Evolutionary conservation across 2,797 vertebrate species (phyloP).

Genomic region (Catharus ustulatus): DNA sequence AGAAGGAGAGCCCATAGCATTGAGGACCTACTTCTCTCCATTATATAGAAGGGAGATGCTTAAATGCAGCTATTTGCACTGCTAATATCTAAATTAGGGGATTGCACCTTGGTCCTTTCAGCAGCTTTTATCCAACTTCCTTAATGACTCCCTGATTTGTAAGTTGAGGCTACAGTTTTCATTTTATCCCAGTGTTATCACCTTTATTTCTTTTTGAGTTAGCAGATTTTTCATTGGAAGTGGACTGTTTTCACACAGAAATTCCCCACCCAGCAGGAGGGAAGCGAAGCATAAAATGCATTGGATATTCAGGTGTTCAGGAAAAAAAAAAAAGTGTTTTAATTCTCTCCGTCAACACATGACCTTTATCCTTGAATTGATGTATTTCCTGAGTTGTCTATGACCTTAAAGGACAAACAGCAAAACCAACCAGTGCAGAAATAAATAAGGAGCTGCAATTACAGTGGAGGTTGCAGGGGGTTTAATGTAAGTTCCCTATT

Average conservation of each 20-base stretch:
- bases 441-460: neutral
- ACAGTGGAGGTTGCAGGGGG: neutral
- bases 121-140: neutral
- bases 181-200: rapidly evolving
- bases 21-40: neutral
- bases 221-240: neutral
- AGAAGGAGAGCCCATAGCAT: rapidly evolving
- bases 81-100: neutral
- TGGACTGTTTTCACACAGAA: neutral
- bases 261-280: neutral
- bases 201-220: neutral
- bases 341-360: neutral
- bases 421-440: neutral
- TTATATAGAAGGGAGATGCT: neutral
- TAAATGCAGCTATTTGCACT: neutral
- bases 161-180: neutral
- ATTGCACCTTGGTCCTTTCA: neutral
- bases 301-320: neutral
- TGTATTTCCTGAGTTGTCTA: neutral
- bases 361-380: neutral
- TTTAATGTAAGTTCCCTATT: neutral
- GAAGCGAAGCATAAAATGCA: neutral
- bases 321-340: neutral
- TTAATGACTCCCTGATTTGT: neutral
- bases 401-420: neutral